These are phyloP conservation scores for Amorpha juglandis DNA, from an alignment of 2,888 invertebrate species.

Conservation along the genomic window DNA sequence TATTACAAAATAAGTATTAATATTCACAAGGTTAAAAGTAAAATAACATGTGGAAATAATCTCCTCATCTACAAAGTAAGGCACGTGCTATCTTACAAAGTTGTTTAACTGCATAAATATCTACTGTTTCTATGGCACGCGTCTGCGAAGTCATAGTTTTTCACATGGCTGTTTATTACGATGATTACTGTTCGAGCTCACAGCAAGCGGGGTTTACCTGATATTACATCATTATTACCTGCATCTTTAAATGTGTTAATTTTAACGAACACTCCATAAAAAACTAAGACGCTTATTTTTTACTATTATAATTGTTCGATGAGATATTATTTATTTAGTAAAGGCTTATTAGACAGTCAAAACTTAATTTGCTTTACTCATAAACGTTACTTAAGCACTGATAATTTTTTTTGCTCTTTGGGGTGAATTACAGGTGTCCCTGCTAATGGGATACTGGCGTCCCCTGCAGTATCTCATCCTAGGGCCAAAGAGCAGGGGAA, in stretches of 20 bases:
- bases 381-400: too few relatives aligned
- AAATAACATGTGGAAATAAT: too few relatives aligned
- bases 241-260: not conserved
- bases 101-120: not conserved
- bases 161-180: not conserved
- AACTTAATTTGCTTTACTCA: too few relatives aligned
- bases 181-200: not conserved
- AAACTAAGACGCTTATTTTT: not conserved
- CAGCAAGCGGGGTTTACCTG: not conserved
- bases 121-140: slow-evolving; percentile 3
- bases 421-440: too few relatives aligned
- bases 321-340: too few relatives aligned
- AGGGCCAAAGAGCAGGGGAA: too few relatives aligned
- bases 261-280: not conserved
- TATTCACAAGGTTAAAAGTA: too few relatives aligned
- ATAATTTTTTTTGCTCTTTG: too few relatives aligned
- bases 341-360: too few relatives aligned
- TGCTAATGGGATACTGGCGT: too few relatives aligned
- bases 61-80: not conserved
- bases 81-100: not conserved
- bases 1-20: too few relatives aligned
- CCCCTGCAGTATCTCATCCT: too few relatives aligned
- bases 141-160: slow-evolving; percentile 10
- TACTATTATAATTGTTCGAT: not conserved
- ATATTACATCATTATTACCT: not conserved